These are phyloP conservation scores for Phymatocera aterrima DNA, from an alignment of 2,888 invertebrate genomes.

Conservation along the genomic window DNA sequence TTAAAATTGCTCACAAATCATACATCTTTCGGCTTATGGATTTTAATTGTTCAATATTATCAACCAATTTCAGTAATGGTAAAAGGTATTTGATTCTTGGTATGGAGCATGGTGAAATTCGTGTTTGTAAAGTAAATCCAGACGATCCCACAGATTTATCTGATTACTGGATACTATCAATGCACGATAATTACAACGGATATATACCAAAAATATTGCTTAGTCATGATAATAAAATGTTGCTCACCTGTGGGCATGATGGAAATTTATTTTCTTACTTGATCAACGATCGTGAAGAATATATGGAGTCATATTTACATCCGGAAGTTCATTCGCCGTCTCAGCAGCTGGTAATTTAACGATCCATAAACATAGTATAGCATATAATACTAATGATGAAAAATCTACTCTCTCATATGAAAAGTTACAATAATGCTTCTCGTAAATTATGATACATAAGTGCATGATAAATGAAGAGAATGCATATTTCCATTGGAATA, in stretches of 20 bases:
- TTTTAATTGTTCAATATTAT: neutral
- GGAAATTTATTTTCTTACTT: conserved; percentile 86
- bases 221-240: conserved; percentile 78
- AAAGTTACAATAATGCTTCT: neutral
- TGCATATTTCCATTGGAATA: conserved; percentile 49
- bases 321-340: conserved; percentile 2
- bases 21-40: conserved; percentile 37
- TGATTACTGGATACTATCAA: conserved; percentile 83
- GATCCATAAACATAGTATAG: conserved; percentile 15
- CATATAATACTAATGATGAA: neutral
- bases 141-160: conserved; percentile 77
- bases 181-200: conserved; percentile 87
- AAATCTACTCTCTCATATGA: neutral
- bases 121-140: conserved; percentile 76
- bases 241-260: conserved; percentile 84
- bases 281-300: conserved; percentile 59
- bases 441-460: no score
- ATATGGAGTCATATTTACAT: conserved; percentile 17
- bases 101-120: conserved; percentile 79
- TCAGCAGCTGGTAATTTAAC: conserved; percentile 32
- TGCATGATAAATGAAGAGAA: no score
- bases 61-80: conserved; percentile 72
- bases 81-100: conserved; percentile 78
- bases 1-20: conserved; percentile 14
- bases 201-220: conserved; percentile 80